Percentiles rank a stretch among this genome's conserved stretches.
phyloP scores from a whole-genome alignment of 2,113 vertebrate genomes.

The Oncorhynchus kisutch region DNA sequence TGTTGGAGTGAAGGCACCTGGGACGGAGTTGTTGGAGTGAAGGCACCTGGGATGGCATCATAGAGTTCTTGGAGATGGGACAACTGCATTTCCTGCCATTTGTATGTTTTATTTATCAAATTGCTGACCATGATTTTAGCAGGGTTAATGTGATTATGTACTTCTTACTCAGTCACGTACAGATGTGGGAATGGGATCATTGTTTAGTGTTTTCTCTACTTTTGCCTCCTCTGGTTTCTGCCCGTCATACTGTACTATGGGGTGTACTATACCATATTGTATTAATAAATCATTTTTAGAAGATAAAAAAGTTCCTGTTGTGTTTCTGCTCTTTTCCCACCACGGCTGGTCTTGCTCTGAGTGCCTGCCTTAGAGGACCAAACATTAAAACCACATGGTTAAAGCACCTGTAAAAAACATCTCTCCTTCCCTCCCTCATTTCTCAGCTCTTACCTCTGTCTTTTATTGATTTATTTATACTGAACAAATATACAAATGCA shows the following conservation, averaged over 20 bases:
- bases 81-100: neutral
- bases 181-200: neutral
- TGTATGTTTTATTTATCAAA: neutral
- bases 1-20: constrained; percentile 80
- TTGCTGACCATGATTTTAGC: neutral
- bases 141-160: neutral
- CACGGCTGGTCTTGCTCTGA: neutral
- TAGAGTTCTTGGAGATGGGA: neutral
- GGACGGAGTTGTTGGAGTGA: constrained; percentile 84
- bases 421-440: neutral
- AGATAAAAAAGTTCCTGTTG: neutral
- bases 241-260: neutral
- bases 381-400: constrained; percentile 18
- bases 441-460: neutral
- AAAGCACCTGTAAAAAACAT: constrained; percentile 49
- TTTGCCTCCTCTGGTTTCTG: neutral
- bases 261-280: neutral
- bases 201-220: neutral
- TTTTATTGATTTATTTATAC: constrained; percentile 25
- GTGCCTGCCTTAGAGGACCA: neutral
- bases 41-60: constrained; percentile 53
- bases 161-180: neutral
- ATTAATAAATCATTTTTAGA: constrained; percentile 16
- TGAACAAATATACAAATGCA: too few species aligned
- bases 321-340: neutral